phyloP scores from a whole-genome alignment of 2,797 vertebrate species.

The Benthosema pterotum region DNA sequence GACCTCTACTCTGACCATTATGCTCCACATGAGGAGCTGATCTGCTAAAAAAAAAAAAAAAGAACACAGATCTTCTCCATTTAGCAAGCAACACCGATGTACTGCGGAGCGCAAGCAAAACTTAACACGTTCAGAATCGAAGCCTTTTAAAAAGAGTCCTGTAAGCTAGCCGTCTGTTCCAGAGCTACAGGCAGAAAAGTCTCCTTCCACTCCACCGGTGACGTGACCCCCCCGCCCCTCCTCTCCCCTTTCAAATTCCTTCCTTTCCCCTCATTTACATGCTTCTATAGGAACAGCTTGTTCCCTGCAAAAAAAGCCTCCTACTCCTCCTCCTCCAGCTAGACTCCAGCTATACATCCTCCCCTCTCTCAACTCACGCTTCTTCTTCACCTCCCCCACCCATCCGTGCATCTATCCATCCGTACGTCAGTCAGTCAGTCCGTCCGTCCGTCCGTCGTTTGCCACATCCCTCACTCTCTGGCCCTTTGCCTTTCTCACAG shows the following conservation, averaged over 20 bases:
- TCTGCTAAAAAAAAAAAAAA: no score
- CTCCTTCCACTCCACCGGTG: constrained; percentile 32
- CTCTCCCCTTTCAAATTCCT: constrained; percentile 29
- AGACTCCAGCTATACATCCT: constrained; percentile 1
- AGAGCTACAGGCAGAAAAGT: constrained; percentile 29
- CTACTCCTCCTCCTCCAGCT: constrained; percentile 9
- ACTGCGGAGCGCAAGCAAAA: no score
- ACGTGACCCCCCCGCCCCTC: constrained; percentile 40
- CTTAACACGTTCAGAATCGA: no score
- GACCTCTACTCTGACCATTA: no score
- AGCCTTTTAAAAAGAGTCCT: no score
- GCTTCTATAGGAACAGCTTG: constrained; percentile 61
- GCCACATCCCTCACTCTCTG: neutral
- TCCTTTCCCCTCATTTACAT: constrained; percentile 40
- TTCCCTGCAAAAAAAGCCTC: constrained; percentile 36
- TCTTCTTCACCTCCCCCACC: constrained; percentile 6
- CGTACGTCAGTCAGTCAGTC: neutral
- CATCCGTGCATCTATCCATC: neutral
- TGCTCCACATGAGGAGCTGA: no score
- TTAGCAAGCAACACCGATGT: no score
- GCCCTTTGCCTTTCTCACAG: neutral
- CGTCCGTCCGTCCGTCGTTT: neutral
- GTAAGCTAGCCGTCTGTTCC: no score
- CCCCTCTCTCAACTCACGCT: constrained; percentile 5
- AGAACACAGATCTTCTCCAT: no score